Percentiles rank a stretch among this genome's conserved stretches.
These are phyloP conservation scores for Pocillopora damicornis DNA, from an alignment of 64 coral and sea anemone genomes.

Conservation along the genomic window DNA sequence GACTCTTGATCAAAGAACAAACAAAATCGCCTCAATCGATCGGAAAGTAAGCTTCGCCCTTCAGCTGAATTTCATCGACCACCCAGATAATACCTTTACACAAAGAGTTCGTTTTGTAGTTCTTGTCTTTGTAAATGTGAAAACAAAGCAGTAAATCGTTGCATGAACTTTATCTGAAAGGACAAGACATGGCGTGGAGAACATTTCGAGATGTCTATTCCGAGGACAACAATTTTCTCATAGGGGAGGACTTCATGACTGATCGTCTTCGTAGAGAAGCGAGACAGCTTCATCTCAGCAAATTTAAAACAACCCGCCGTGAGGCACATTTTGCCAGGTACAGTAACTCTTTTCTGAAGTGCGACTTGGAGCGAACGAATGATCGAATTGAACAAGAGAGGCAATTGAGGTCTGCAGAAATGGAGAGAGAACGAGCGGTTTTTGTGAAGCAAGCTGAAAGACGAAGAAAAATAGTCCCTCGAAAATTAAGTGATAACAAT, in stretches of 20 bases:
- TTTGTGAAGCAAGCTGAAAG: constrained; percentile 13
- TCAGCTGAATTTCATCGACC: no score
- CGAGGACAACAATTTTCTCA: constrained; percentile 50
- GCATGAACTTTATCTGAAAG: background rate
- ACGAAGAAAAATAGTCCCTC: background rate
- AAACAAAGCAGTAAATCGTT: no score
- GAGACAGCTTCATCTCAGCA: constrained; percentile 52
- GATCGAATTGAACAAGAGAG: constrained; percentile 44
- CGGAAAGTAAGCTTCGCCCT: no score
- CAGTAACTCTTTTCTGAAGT: constrained; percentile 52
- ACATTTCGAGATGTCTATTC: constrained; percentile 4
- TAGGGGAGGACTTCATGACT: constrained; percentile 19
- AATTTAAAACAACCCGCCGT: constrained; percentile 43
- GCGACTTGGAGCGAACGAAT: constrained; percentile 13
- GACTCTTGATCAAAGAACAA: background rate
- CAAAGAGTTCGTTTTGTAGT: no score
- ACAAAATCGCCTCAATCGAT: background rate
- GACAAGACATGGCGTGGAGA: background rate
- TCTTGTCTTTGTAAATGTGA: no score
- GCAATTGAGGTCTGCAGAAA: constrained; percentile 7
- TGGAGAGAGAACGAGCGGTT: constrained; percentile 11
- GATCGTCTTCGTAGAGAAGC: constrained; percentile 45
- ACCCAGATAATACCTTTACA: no score
- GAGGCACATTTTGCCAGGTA: constrained; percentile 47
- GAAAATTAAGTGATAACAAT: background rate